These are phyloP conservation scores for Drosophila merina DNA, from an alignment of 2,888 invertebrate species.

Conservation along the genomic window DNA sequence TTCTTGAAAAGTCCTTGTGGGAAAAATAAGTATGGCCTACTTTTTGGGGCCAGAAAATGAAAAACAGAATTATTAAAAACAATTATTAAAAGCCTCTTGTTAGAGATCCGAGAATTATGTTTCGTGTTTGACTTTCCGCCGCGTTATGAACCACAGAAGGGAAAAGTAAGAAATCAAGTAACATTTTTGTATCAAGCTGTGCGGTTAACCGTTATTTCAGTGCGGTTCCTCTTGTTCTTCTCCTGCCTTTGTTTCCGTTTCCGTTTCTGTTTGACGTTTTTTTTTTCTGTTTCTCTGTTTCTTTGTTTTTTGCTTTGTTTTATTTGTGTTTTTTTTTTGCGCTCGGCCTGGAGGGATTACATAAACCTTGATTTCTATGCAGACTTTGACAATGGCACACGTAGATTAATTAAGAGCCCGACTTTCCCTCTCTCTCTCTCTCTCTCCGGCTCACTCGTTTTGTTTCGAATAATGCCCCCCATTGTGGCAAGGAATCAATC, in stretches of 20 bases:
- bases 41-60: background rate
- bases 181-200: background rate
- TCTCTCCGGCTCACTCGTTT: background rate
- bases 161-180: conserved; percentile 1
- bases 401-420: conserved; percentile 40
- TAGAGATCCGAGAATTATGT: background rate
- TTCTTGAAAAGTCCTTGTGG: background rate
- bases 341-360: conserved; percentile 36
- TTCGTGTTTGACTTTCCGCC: background rate
- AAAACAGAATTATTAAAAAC: too few species aligned
- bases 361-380: conserved; percentile 44
- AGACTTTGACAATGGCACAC: conserved; percentile 37
- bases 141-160: background rate
- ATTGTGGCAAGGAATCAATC: conserved; percentile 28
- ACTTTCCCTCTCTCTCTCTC: background rate
- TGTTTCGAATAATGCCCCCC: background rate
- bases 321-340: conserved; percentile 11
- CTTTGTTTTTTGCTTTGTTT: conserved; percentile 4
- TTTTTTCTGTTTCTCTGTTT: conserved; percentile 2
- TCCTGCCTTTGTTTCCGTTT: background rate
- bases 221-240: too few species aligned
- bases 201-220: background rate
- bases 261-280: background rate
- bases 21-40: background rate
- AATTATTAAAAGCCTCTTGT: too few species aligned